Percentiles rank a stretch among this genome's conserved stretches.
Conservation (phyloP, 2,888 invertebrate species). For the Agonopterix heracliana region DNA sequence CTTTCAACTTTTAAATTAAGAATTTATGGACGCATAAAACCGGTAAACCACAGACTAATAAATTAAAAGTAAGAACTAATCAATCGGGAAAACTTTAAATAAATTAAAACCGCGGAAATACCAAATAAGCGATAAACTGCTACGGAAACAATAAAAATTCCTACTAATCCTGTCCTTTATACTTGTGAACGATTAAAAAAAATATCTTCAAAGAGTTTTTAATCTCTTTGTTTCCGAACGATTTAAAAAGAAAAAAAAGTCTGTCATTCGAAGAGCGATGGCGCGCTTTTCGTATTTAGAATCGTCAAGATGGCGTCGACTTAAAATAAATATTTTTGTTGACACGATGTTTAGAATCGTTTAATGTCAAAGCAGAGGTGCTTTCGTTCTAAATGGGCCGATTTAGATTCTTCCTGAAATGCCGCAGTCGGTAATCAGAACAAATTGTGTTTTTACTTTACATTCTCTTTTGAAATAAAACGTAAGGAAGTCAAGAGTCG, state of each 20-base stretch:
- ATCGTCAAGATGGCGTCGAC: conserved; percentile 10
- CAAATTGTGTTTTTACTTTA: background rate
- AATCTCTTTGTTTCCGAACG: background rate
- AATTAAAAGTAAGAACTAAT: background rate
- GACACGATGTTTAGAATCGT: conserved; percentile 4
- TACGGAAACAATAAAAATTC: conserved; percentile 56
- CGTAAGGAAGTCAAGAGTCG: no score
- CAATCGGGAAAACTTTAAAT: background rate
- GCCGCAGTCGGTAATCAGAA: conserved; percentile 12
- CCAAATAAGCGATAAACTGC: conserved; percentile 30
- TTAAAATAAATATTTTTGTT: conserved; percentile 8
- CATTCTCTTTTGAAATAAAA: background rate
- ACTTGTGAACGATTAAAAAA: conserved; percentile 9
- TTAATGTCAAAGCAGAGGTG: conserved; percentile 1
- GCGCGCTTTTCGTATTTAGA: conserved; percentile 13
- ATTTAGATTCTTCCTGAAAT: conserved; percentile 8
- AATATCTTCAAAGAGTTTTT: conserved; percentile 6
- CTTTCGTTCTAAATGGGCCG: conserved; percentile 8
- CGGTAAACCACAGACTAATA: background rate
- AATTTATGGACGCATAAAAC: background rate
- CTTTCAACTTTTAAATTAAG: background rate
- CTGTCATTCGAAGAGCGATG: background rate
- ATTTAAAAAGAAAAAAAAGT: background rate
- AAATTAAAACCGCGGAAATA: conserved; percentile 31
- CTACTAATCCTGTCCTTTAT: conserved; percentile 32